Evolutionary conservation across 2,113 vertebrate species (phyloP).

Genomic region (Balaenoptera acutorostrata): DNA sequence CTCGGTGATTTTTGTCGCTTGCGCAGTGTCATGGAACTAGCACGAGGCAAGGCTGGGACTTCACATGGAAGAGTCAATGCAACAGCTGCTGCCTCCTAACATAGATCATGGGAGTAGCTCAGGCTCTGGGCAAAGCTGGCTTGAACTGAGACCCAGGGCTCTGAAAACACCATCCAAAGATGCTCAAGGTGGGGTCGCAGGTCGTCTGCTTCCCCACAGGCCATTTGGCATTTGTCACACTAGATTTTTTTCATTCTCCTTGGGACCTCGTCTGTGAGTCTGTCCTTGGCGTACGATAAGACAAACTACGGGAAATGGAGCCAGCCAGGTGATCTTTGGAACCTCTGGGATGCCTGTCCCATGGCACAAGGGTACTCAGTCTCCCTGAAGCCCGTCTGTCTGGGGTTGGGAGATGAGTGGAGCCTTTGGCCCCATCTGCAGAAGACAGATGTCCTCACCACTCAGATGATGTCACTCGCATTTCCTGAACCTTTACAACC

Average conservation of each 20-base stretch:
- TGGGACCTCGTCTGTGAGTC: constrained; percentile 17
- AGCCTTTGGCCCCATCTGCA: neutral
- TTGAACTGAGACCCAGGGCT: neutral
- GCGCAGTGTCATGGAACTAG: neutral
- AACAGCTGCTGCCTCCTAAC: neutral
- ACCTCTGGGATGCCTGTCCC: neutral
- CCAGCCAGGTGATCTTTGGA: constrained; percentile 16
- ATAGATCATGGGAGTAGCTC: neutral
- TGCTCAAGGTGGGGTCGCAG: neutral
- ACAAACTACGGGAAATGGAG: neutral
- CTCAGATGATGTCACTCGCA: constrained; percentile 33
- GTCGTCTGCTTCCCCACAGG: neutral
- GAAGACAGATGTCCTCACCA: neutral
- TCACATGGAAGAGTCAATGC: neutral
- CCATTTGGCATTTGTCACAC: neutral
- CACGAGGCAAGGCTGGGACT: neutral
- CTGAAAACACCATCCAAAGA: neutral
- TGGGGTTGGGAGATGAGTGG: neutral
- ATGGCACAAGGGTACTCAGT: neutral
- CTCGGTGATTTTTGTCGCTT: neutral
- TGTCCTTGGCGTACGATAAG: neutral
- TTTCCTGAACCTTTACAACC: neutral
- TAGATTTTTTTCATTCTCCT: neutral
- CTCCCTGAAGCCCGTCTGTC: neutral
- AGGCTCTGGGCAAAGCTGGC: neutral